Percentiles rank a stretch among this genome's conserved stretches.
Conservation (phyloP, 2,113 vertebrate genomes). For the Tamias sibiricus region DNA sequence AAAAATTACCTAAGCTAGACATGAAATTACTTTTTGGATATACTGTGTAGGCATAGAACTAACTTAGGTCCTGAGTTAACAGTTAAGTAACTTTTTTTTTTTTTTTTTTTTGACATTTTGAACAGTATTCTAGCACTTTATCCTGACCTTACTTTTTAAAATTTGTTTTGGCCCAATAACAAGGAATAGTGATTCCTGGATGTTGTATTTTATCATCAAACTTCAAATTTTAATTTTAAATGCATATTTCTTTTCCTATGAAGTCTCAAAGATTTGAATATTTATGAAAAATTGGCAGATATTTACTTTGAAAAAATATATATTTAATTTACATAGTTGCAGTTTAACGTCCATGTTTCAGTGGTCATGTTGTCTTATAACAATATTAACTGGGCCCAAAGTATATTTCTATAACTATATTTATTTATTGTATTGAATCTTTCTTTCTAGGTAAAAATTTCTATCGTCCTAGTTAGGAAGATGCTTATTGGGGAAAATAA, state of each 20-base stretch:
- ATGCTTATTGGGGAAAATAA: constrained; percentile 4
- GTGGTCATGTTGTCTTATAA: not conserved
- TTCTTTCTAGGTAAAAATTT: constrained; percentile 10
- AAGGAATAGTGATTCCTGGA: not conserved
- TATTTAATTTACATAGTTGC: not conserved
- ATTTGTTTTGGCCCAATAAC: not conserved
- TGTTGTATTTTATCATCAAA: not conserved
- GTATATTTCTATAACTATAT: not conserved
- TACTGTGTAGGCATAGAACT: not conserved
- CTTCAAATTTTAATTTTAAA: constrained; percentile 38
- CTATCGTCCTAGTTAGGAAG: not conserved
- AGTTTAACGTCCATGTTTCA: not conserved
- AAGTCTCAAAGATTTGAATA: not conserved
- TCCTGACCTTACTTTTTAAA: not conserved
- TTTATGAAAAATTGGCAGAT: not conserved
- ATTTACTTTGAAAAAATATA: constrained; percentile 26
- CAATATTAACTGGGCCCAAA: not conserved
- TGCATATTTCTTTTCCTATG: not conserved
- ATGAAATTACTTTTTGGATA: not conserved
- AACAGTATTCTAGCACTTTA: not conserved
- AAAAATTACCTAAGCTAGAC: not conserved
- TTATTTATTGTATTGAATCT: not conserved
- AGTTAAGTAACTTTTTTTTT: not conserved
- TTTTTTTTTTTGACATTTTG: not conserved
- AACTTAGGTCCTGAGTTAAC: not conserved